Evolutionary conservation across 1,140 invertebrate genomes (phyloP), one percentile per base, ranked within the genome.

Genomic region (Eriosoma lanigerum): DNA sequence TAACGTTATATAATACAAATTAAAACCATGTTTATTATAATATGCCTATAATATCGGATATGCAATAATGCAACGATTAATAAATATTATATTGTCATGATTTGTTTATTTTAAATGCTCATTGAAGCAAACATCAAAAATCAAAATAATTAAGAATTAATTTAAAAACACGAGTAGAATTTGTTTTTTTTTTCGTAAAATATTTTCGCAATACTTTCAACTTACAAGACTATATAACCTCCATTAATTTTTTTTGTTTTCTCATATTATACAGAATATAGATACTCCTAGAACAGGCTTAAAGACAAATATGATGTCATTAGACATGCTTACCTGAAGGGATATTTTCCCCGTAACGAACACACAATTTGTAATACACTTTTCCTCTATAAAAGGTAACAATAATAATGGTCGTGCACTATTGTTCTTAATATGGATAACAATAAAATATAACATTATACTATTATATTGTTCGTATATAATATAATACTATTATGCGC

Each of bases 161-260:
- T n/a, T n/a, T n/a, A n/a, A n/a, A n/a, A n/a, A n/a, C n/a, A n/a
- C n/a, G n/a, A n/a, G n/a, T n/a, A 17, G 26, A 52, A 52, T 52
- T 29, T 17, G 32, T 8, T 13, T 52, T 52, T 52, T n/a, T 75
- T 76, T 58, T 52, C 21, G 52, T 44, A 24, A 48, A 60, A 58
- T 48, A 12, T 70, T 29, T 21, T n/a, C 19, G 9, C 24, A 6
- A 60, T 76, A 32, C 19, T 17, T 29, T 78, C 48, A n/a, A 9
- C 24, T 24, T 29, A 52, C 5, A 44, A 13, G 0, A 46, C 32
- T 56, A 38, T 62, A 76, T 76, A 21, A 78, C 56, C 54, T n/a
- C 75, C 26, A 78, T 78, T 78, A 44, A 78, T 60, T 78, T 78
- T 78, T 32, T 78, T 78, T 32, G n/a, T 78, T 78, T 60, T 46